A percentile compares a stretch with the other conserved stretches of the same genome.
phyloP scores from a whole-genome alignment of 2,888 invertebrate genomes.

The Xestia rhomboidea region DNA sequence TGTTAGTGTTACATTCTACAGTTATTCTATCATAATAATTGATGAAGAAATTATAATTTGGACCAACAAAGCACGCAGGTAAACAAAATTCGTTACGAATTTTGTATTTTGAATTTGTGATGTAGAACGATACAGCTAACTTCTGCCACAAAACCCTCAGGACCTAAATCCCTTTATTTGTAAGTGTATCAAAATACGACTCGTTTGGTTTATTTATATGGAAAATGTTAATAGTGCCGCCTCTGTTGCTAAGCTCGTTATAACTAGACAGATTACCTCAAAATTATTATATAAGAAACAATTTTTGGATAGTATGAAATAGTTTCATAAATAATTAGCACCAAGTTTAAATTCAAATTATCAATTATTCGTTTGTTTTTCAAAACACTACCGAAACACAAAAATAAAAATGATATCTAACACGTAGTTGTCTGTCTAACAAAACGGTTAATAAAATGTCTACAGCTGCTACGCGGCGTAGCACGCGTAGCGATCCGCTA shows the following conservation, averaged over 20 bases:
- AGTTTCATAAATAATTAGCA: background rate
- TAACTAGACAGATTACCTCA: background rate
- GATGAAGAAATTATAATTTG: no score
- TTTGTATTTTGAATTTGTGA: no score
- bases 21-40: background rate
- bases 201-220: no score
- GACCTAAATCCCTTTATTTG: background rate
- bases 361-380: background rate
- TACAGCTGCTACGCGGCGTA: conserved; percentile 74
- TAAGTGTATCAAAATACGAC: background rate
- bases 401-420: conserved; percentile 64
- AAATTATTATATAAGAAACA: background rate
- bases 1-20: background rate
- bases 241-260: background rate
- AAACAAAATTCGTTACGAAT: no score
- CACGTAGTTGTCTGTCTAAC: conserved; percentile 73
- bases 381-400: conserved; percentile 10
- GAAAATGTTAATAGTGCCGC: background rate
- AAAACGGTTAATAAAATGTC: conserved; percentile 76
- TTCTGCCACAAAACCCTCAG: background rate
- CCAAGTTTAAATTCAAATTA: background rate
- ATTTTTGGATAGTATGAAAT: background rate
- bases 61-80: no score
- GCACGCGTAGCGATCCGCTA: conserved; percentile 61
- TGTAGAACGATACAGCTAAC: no score